Conservation (phyloP, 2,888 invertebrate species). For the Clepsis dumicolana region DNA sequence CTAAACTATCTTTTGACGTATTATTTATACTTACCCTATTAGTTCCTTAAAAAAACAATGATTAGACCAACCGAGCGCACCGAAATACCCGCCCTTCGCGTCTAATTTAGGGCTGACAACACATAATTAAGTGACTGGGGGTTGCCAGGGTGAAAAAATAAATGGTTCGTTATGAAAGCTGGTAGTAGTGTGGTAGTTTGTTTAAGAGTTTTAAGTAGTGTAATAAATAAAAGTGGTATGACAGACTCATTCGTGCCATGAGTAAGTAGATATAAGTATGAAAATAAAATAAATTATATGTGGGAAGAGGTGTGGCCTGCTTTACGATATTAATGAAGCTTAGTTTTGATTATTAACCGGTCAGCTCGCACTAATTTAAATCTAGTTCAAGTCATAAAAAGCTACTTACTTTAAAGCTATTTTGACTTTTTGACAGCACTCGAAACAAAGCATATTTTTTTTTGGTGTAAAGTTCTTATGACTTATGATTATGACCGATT, state of each 20-base stretch:
- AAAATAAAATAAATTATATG: too few relatives aligned
- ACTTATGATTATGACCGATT: too few relatives aligned
- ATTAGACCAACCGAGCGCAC: slow-evolving; percentile 26
- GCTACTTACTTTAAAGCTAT: too few relatives aligned
- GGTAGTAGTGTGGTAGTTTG: not conserved
- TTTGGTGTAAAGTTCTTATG: too few relatives aligned
- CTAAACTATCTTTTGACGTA: slow-evolving; percentile 13
- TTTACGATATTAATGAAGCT: too few relatives aligned
- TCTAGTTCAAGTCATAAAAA: too few relatives aligned
- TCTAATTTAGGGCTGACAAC: slow-evolving; percentile 23
- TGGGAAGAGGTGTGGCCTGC: too few relatives aligned
- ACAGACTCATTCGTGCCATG: not conserved
- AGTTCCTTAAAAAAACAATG: slow-evolving; percentile 30
- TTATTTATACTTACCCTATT: not conserved
- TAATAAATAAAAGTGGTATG: not conserved
- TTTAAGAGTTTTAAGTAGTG: not conserved
- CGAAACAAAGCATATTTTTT: too few relatives aligned
- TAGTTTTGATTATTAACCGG: too few relatives aligned
- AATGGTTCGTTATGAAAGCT: not conserved
- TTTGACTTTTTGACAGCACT: too few relatives aligned
- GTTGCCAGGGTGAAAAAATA: not conserved
- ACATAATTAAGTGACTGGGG: not conserved
- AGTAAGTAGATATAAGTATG: too few relatives aligned
- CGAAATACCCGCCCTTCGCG: slow-evolving; percentile 28
- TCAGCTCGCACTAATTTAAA: too few relatives aligned